Evolutionary conservation across 2,113 vertebrate species (phyloP).

Genomic region (Hucho hucho): DNA sequence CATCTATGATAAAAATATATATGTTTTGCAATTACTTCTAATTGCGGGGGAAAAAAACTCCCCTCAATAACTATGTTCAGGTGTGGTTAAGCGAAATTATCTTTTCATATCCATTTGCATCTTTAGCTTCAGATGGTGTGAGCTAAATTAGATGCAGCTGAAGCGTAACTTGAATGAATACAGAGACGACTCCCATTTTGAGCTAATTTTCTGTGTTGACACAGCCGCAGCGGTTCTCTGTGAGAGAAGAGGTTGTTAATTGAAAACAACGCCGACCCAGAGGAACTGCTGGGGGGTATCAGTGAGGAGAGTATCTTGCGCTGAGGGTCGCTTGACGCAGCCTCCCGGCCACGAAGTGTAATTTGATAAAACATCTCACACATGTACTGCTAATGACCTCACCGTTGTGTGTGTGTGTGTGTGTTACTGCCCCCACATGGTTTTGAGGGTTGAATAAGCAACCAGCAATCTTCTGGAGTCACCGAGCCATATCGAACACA

Average conservation of each 20-base stretch:
- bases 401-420: neutral
- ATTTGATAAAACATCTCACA: neutral
- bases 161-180: conserved; percentile 22
- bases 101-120: conserved; percentile 11
- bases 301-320: no score
- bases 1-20: neutral
- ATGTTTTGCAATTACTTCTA: neutral
- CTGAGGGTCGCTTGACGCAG: no score
- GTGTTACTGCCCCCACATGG: neutral
- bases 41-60: neutral
- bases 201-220: conserved; percentile 38
- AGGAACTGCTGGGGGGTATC: neutral
- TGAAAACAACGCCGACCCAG: conserved; percentile 16
- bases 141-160: conserved; percentile 46
- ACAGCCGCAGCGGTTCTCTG: conserved; percentile 22
- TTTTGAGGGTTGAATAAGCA: no score
- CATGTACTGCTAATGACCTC: neutral
- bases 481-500: no score
- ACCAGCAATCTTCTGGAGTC: no score
- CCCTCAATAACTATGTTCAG: no score
- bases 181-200: conserved; percentile 38
- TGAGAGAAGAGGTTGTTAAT: conserved; percentile 12
- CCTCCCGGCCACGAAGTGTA: no score
- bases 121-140: conserved; percentile 27
- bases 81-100: neutral